phyloP scores from a whole-genome alignment of 2,888 invertebrate species.

The Lobophora halterata region DNA sequence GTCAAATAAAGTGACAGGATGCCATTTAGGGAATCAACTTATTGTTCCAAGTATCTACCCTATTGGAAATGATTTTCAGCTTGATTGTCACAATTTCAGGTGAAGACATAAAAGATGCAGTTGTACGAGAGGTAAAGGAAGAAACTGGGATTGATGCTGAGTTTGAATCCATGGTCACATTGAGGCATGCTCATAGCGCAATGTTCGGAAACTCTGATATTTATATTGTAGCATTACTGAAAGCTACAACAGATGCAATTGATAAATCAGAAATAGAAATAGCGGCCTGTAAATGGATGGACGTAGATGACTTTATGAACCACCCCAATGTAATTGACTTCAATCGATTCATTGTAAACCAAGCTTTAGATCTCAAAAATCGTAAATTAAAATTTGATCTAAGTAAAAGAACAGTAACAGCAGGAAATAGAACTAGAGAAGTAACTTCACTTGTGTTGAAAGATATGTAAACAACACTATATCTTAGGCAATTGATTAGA shows the following conservation, averaged over 20 bases:
- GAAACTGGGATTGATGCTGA: slow-evolving; percentile 91
- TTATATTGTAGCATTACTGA: slow-evolving; percentile 88
- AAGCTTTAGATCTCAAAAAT: slow-evolving; percentile 84
- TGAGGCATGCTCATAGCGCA: slow-evolving; percentile 89
- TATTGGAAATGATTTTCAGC: no score
- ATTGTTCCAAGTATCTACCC: no score
- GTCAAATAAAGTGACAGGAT: no score
- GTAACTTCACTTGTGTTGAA: slow-evolving; percentile 60
- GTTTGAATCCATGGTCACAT: slow-evolving; percentile 87
- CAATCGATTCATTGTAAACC: slow-evolving; percentile 84
- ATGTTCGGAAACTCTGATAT: slow-evolving; percentile 93
- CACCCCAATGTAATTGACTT: slow-evolving; percentile 87
- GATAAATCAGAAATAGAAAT: slow-evolving; percentile 89
- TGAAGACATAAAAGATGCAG: slow-evolving; percentile 91
- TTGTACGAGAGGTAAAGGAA: slow-evolving; percentile 92
- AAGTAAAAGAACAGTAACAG: slow-evolving; percentile 60
- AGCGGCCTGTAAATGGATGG: slow-evolving; percentile 90
- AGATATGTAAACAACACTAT: slow-evolving; percentile 39
- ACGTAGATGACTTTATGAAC: slow-evolving; percentile 84
- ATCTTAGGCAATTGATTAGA: no score
- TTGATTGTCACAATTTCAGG: no score
- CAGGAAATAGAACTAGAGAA: slow-evolving; percentile 51
- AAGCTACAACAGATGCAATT: slow-evolving; percentile 83
- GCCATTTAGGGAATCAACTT: no score
- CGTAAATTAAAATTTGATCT: slow-evolving; percentile 82